phyloP scores from a whole-genome alignment of 2,888 invertebrate genomes.

The Athripsodes cinereus region DNA sequence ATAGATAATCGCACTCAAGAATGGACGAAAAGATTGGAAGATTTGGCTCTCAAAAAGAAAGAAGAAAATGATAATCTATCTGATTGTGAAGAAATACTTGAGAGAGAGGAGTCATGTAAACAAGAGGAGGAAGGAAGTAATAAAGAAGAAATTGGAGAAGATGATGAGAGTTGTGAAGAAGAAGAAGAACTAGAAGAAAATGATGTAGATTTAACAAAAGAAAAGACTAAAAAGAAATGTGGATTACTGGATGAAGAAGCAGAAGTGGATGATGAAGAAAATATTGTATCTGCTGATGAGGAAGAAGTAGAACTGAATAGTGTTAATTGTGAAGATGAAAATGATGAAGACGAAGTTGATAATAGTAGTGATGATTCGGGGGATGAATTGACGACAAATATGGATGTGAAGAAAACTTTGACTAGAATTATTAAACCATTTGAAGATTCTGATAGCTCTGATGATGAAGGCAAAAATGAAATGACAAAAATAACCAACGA shows the following conservation, averaged over 20 bases:
- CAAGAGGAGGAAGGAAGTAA: constrained; percentile 35
- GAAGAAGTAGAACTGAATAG: constrained; percentile 39
- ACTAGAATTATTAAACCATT: constrained; percentile 18
- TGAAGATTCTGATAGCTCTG: constrained; percentile 22
- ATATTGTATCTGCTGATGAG: constrained; percentile 30
- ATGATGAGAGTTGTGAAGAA: constrained; percentile 47
- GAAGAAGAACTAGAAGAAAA: constrained; percentile 43
- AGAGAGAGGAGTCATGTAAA: constrained; percentile 38
- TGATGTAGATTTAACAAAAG: constrained; percentile 35
- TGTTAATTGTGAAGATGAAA: constrained; percentile 34
- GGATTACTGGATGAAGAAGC: constrained; percentile 48
- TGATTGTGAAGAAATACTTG: constrained; percentile 39
- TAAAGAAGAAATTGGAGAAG: constrained; percentile 38
- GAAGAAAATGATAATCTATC: constrained; percentile 40
- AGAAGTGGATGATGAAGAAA: constrained; percentile 41
- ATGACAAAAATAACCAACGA: not conserved
- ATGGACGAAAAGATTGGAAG: constrained; percentile 59
- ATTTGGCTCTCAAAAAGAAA: constrained; percentile 39
- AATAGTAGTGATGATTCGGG: constrained; percentile 29
- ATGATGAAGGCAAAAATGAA: constrained; percentile 15
- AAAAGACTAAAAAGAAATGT: constrained; percentile 41
- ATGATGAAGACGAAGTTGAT: constrained; percentile 39
- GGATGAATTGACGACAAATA: constrained; percentile 24
- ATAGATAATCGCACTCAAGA: constrained; percentile 62
- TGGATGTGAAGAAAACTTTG: constrained; percentile 11